A percentile compares a stretch with the other conserved stretches of the same genome.
phyloP scores from a whole-genome alignment of 2,113 vertebrate species.

The Tachycineta bicolor region DNA sequence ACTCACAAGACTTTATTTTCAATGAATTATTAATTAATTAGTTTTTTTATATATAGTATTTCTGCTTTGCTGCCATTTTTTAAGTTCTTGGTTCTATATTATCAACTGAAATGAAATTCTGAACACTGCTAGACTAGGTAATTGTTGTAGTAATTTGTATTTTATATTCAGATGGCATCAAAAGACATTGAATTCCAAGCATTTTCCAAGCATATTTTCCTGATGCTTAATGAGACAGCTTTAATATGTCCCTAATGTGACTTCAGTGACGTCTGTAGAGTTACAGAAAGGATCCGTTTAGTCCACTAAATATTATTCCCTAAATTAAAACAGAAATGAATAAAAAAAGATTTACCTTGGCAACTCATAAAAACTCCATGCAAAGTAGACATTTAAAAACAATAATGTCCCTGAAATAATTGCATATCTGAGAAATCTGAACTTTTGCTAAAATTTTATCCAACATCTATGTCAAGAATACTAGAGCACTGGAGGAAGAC shows the following conservation, averaged over 20 bases:
- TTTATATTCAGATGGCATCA: background rate
- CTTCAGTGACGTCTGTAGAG: rapidly evolving
- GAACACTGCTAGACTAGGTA: background rate
- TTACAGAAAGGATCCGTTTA: background rate
- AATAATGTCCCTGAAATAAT: background rate
- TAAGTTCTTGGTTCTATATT: background rate
- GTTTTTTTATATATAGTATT: background rate
- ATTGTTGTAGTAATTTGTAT: background rate
- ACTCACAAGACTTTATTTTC: background rate
- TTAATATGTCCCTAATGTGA: background rate
- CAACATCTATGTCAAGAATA: background rate
- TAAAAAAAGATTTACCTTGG: rapidly evolving
- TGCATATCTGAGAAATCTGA: background rate
- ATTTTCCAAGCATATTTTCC: background rate
- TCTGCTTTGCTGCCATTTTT: background rate
- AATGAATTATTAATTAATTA: background rate
- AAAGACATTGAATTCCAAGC: background rate
- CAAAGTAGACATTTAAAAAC: background rate
- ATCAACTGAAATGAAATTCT: background rate
- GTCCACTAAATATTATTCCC: background rate
- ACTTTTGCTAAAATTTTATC: background rate
- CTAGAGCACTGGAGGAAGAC: background rate
- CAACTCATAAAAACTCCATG: background rate
- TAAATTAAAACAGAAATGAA: background rate
- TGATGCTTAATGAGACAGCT: background rate